A percentile compares a stretch with the other conserved stretches of the same genome.
Conservation (phyloP, 2,797 vertebrate species). For the Masticophis lateralis region DNA sequence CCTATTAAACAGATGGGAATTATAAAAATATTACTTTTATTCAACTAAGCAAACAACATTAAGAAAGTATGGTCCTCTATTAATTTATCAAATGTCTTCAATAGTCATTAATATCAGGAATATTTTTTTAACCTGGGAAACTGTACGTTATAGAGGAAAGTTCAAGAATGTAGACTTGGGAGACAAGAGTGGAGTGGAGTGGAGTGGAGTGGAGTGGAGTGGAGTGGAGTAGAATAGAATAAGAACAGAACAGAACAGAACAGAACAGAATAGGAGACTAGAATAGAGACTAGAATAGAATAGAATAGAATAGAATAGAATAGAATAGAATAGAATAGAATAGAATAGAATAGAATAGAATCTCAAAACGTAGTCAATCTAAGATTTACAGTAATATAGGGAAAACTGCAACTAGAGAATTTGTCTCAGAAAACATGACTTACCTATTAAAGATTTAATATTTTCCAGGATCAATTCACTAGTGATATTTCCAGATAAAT, state of each 20-base stretch:
- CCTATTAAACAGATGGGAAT: conserved; percentile 71
- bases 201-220: no score
- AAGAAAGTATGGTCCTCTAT: not conserved
- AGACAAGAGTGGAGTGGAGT: not conserved
- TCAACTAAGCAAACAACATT: not conserved
- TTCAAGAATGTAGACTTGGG: not conserved
- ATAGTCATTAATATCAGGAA: not conserved
- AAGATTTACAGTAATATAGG: not conserved
- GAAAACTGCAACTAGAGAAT: not conserved
- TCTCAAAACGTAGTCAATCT: not conserved
- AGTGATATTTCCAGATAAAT: conserved; percentile 91
- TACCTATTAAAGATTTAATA: conserved; percentile 99
- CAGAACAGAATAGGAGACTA: no score
- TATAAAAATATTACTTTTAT: conserved; percentile 8
- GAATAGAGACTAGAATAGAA: no score
- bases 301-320: not conserved
- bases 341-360: not conserved
- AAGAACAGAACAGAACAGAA: no score
- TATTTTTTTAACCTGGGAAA: not conserved
- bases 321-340: no score
- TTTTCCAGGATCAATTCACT: conserved; percentile 95
- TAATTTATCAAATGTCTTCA: not conserved
- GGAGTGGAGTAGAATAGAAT: no score
- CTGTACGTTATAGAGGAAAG: not conserved
- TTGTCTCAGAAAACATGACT: conserved; percentile 32